A percentile compares a stretch with the other conserved stretches of the same genome.
Evolutionary conservation across 2,113 vertebrate genomes (phyloP).

Genomic region (Neolamprologus sp.): DNA sequence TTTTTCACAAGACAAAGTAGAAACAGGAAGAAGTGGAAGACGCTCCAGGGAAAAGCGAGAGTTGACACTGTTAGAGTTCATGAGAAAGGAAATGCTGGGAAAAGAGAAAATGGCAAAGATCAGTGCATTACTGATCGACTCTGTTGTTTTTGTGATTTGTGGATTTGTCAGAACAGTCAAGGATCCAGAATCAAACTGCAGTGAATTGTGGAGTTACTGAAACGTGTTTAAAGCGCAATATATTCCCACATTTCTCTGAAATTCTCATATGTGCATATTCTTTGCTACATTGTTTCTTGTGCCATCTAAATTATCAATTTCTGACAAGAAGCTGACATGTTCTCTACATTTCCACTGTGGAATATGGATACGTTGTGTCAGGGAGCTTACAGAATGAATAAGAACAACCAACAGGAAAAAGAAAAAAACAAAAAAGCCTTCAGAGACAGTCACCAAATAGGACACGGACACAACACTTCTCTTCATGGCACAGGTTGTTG

Average conservation of each 20-base stretch:
- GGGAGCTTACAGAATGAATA: neutral
- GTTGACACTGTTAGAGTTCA: slow-evolving; percentile 44
- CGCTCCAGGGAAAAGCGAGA: slow-evolving; percentile 8
- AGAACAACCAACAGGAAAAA: neutral
- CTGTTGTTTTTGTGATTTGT: neutral
- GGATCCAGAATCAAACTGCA: neutral
- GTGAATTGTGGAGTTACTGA: neutral
- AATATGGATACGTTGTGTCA: neutral
- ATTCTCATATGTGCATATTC: neutral
- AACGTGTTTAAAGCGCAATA: neutral
- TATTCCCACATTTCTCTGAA: neutral
- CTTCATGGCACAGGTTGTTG: neutral
- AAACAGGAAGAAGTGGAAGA: slow-evolving; percentile 13
- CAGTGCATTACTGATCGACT: neutral
- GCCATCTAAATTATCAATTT: neutral
- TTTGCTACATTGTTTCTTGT: neutral
- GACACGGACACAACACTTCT: neutral
- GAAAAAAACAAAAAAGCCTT: neutral
- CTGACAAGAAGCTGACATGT: neutral
- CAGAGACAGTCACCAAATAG: neutral
- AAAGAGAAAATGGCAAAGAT: neutral
- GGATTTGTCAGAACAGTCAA: neutral
- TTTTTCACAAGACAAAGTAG: slow-evolving; percentile 30
- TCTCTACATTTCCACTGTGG: neutral
- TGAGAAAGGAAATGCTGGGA: slow-evolving; percentile 50